These are phyloP conservation scores for Conger conger DNA, from an alignment of 2,113 vertebrate species.

Conservation along the genomic window DNA sequence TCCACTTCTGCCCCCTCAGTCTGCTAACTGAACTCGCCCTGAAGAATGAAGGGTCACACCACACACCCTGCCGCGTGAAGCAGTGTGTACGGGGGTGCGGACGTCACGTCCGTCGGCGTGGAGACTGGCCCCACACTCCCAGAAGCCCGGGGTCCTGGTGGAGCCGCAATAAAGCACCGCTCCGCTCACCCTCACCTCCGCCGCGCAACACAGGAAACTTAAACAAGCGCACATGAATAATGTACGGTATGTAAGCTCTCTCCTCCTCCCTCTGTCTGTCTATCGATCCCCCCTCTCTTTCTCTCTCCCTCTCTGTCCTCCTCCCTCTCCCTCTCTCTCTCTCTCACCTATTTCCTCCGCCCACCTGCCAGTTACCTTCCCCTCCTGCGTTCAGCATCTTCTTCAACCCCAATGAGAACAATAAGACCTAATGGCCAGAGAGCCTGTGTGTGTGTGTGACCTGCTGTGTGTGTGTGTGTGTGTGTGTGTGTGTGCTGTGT, in stretches of 20 bases:
- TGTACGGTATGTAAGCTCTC: conserved; percentile 65
- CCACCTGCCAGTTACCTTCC: conserved; percentile 50
- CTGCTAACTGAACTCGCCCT: too few relatives aligned
- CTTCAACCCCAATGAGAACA: too few relatives aligned
- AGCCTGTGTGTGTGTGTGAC: too few relatives aligned
- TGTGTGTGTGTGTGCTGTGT: too few relatives aligned
- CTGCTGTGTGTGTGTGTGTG: too few relatives aligned
- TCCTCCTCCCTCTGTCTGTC: background rate
- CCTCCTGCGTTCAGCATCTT: too few relatives aligned
- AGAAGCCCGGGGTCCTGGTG: conserved; percentile 22
- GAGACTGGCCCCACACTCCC: conserved; percentile 38
- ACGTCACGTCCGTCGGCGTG: conserved; percentile 5
- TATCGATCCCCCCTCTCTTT: too few relatives aligned
- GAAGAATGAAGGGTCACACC: too few relatives aligned
- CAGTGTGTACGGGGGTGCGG: conserved; percentile 38
- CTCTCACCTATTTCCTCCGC: conserved; percentile 55
- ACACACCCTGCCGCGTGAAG: too few relatives aligned
- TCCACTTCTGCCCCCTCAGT: too few relatives aligned
- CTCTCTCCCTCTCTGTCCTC: conserved; percentile 47
- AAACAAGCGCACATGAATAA: conserved; percentile 80
- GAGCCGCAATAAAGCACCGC: conserved; percentile 67
- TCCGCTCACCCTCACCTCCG: conserved; percentile 27
- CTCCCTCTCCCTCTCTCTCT: conserved; percentile 53
- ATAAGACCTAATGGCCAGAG: too few relatives aligned
- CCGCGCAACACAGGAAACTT: conserved; percentile 65